These are phyloP conservation scores for Pegoplata infirma DNA, from an alignment of 2,888 invertebrate species.

Conservation along the genomic window DNA sequence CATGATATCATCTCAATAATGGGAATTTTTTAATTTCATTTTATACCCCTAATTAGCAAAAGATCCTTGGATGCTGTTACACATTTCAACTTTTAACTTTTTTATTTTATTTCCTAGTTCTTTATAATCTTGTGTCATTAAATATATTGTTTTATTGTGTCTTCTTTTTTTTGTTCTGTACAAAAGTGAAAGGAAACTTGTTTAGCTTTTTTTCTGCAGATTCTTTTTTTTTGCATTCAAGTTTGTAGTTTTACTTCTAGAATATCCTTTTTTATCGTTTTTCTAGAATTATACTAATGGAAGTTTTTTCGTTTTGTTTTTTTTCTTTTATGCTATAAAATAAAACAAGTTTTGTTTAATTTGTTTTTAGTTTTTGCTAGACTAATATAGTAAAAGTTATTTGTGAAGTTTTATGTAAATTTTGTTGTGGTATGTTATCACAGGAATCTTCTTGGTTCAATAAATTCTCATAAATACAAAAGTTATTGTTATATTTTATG, in stretches of 20 bases:
- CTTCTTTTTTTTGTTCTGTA: too few relatives aligned
- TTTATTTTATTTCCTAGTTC: conserved; percentile 8
- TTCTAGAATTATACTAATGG: conserved; percentile 36
- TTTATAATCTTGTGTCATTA: conserved; percentile 18
- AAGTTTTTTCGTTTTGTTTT: conserved; percentile 31
- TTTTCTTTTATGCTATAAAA: not conserved
- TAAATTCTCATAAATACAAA: not conserved
- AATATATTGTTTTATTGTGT: not conserved
- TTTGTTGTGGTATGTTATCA: not conserved
- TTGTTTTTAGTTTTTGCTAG: not conserved
- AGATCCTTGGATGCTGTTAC: conserved; percentile 51
- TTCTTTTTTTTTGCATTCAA: not conserved
- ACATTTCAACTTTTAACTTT: not conserved
- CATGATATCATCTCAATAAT: not conserved
- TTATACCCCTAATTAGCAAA: conserved; percentile 26
- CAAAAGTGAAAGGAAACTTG: conserved; percentile 62
- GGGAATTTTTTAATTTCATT: not conserved
- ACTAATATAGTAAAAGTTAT: conserved; percentile 12
- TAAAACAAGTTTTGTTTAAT: conserved; percentile 25
- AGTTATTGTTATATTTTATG: not conserved
- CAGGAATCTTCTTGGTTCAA: conserved; percentile 10
- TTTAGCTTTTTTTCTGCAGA: conserved; percentile 27
- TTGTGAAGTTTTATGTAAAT: not conserved
- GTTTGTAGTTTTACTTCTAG: conserved; percentile 19
- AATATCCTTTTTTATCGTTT: conserved; percentile 39